These are phyloP conservation scores for Leptodactylus fuscus DNA, from an alignment of 2,113 vertebrate species.

Conservation along the genomic window DNA sequence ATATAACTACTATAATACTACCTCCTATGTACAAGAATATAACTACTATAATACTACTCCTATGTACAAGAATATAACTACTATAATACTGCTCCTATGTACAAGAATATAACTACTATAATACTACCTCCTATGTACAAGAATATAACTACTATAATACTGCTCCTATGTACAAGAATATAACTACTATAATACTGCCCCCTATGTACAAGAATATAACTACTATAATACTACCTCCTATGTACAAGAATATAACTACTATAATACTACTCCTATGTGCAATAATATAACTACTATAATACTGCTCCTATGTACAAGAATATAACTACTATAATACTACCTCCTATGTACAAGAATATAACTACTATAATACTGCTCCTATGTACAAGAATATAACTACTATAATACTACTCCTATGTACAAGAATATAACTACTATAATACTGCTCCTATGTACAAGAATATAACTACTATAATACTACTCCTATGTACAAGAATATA, in stretches of 20 bases:
- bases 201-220: no score
- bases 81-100: background rate
- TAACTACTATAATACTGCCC: background rate
- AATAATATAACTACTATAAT: no score
- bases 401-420: conserved; percentile 7
- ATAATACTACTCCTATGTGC: no score
- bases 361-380: conserved; percentile 14
- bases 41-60: background rate
- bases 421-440: conserved; percentile 22
- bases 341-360: background rate
- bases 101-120: conserved; percentile 11
- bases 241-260: no score
- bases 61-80: conserved; percentile 1
- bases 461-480: conserved; percentile 4
- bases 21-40: background rate
- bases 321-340: no score
- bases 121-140: background rate
- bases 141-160: no score
- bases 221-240: no score
- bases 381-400: conserved; percentile 15
- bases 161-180: background rate
- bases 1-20: background rate
- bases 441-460: background rate
- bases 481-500: background rate
- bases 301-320: background rate